Evolutionary conservation across 2,888 invertebrate genomes (phyloP), one percentile per base, ranked within the genome.

Genomic region (Torymus texanus): DNA sequence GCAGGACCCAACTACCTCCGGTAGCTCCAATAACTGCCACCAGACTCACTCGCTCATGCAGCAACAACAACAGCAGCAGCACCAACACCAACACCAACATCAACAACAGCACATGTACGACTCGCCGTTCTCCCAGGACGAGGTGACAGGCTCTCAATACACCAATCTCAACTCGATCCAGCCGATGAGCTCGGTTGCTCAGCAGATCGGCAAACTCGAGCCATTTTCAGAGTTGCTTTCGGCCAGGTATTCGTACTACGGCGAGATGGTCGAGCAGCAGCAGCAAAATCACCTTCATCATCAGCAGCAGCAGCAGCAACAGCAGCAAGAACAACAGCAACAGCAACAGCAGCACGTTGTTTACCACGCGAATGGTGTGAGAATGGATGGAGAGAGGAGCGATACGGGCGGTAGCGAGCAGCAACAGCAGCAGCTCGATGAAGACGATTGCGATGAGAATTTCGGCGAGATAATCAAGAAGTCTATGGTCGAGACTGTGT

Each of bases 401-500:
- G 79, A 75, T 16, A 8, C 41, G 55, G 8, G 59, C 4, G 24
- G n/a, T 10, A 18, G 12, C 2, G 21, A 50, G 16, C 24, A 63
- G 68, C 79, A 78, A 70, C 70, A 16, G 29, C 81, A 85, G 80
- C 82, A 72, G 78, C 71, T 79, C 41, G 58, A 53, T 75, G 80
- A 81, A 53, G 83, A 86, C 65, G 82, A 85, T 75, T 91, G 91
- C 85, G 93, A 92, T 84, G 96, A 96, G 87, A 97, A 97, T 90
- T 96, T 97, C 88, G 97, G 97, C 74, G 97, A 97, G 92, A 95
- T 97, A 86, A 97, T 97, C 85, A 97, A 97, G 91, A 96, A 97
- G 91, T 95, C 96, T 82, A 96, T 97, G 93, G 96, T 97, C 88
- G 97, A 97, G 91, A 96, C 96, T 86, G 96, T 96, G 86, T 95